Evolutionary conservation across 2,797 vertebrate species (phyloP), one percentile per base, ranked within the genome.

Genomic region (Ispidina picta): DNA sequence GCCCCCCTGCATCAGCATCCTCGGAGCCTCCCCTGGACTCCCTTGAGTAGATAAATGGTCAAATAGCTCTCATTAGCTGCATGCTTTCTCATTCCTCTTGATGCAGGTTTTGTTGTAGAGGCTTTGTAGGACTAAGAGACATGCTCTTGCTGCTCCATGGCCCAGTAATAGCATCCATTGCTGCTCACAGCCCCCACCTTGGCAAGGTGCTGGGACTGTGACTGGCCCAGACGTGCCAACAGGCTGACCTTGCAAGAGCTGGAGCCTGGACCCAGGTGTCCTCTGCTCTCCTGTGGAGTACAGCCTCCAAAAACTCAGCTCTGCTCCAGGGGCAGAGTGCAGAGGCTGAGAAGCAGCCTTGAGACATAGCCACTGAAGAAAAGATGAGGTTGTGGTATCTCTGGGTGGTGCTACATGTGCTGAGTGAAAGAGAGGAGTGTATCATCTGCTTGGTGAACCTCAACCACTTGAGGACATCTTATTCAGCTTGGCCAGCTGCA

Each of bases 161-260:
- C 58, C 22, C 31, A 26, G 13, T 25, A 65, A 48, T 2, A 33
- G 43, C 37, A 76, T 15, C 29, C 29, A 9, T 21, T 29, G 37
- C 31, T 73, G 26, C 21, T 69, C 18, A 70, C 21, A 81, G 4
- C 9, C 18, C 22, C 5, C 5, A 6, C 10, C n/a, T 87, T 60
- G 31, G 20, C 13, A 64, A 19, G 10, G 6, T 76, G 14, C 41
- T 1, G 1, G 29, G 29, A 59, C 12, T 0, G 0, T 54, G 20
- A 20, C n/a, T 0, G 0, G 21, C 43, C 54, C 54, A 71, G 20
- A 29, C 1, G 0, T 29, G 18, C 23, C 17, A 26, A 39, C 41
- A 64, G 12, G 22, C 17, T 86, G 86, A 86, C 35, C 8, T 68
- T 56, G 25, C 5, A 48, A 51, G 35, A 37, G 13, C 8, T 63